phyloP scores from a whole-genome alignment of 2,113 vertebrate species.

The Anser brachyrhynchus region DNA sequence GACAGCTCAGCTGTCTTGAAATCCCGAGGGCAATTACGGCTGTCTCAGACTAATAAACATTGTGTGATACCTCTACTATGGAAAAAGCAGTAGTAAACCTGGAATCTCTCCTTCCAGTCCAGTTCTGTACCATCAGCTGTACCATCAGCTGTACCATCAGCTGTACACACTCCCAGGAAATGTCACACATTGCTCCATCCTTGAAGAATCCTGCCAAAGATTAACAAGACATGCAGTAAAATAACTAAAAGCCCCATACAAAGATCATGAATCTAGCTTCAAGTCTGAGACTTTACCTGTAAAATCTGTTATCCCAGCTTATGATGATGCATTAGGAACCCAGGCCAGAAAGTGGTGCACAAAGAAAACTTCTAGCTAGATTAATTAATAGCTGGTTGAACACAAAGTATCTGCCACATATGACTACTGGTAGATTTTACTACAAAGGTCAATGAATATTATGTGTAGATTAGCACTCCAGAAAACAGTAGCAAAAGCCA shows the following conservation, averaged over 20 bases:
- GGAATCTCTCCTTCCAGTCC: not conserved
- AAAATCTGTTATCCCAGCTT: not conserved
- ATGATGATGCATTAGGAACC: not conserved
- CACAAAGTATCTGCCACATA: not conserved
- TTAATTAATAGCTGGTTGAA: not conserved
- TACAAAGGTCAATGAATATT: not conserved
- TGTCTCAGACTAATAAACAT: not conserved
- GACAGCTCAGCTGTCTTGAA: not conserved
- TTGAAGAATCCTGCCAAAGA: not conserved
- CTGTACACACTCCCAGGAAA: not conserved
- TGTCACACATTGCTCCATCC: not conserved
- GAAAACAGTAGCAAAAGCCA: not conserved
- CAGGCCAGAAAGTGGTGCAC: not conserved
- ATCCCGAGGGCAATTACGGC: not conserved
- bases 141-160: not conserved
- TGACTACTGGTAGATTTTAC: not conserved
- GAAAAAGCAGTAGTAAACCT: not conserved
- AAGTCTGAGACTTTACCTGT: not conserved
- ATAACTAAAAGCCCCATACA: not conserved
- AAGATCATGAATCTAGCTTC: not conserved
- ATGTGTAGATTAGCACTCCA: not conserved
- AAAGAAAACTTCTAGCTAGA: not conserved
- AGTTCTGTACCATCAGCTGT: not conserved
- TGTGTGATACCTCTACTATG: not conserved
- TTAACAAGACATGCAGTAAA: not conserved